These are phyloP conservation scores for Archaeoteleia sp. DNA, from an alignment of 2,888 invertebrate species.

Conservation along the genomic window DNA sequence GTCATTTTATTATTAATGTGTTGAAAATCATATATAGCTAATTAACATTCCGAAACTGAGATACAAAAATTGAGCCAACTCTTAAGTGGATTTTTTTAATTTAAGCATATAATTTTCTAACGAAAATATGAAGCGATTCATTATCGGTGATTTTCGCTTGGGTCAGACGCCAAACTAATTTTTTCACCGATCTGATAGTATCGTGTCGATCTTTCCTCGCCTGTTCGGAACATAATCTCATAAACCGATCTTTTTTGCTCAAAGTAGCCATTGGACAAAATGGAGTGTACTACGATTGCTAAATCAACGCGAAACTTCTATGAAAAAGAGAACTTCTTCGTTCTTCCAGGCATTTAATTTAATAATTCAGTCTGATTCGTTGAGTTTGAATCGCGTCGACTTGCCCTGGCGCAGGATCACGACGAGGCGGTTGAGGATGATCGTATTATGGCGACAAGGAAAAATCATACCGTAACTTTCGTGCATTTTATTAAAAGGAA, in stretches of 20 bases:
- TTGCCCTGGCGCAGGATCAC: constrained; percentile 5
- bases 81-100: too few species aligned
- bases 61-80: too few species aligned
- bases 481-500: constrained; percentile 46
- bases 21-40: too few species aligned
- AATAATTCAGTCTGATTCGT: constrained; percentile 45
- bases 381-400: constrained; percentile 41
- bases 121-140: too few species aligned
- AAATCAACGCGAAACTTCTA: constrained; percentile 4
- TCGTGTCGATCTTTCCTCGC: not conserved
- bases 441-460: constrained; percentile 45
- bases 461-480: constrained; percentile 48
- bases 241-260: not conserved
- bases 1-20: too few species aligned
- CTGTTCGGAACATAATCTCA: too few species aligned
- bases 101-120: too few species aligned
- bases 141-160: too few species aligned
- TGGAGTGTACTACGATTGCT: not conserved
- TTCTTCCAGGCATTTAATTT: constrained; percentile 27
- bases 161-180: constrained; percentile 1
- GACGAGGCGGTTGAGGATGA: constrained; percentile 28
- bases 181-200: not conserved
- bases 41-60: too few species aligned
- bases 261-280: constrained; percentile 2
- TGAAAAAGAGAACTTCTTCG: too few species aligned